These are phyloP conservation scores for Cetoscarus ocellatus DNA, from an alignment of 2,797 vertebrate species.

Conservation along the genomic window DNA sequence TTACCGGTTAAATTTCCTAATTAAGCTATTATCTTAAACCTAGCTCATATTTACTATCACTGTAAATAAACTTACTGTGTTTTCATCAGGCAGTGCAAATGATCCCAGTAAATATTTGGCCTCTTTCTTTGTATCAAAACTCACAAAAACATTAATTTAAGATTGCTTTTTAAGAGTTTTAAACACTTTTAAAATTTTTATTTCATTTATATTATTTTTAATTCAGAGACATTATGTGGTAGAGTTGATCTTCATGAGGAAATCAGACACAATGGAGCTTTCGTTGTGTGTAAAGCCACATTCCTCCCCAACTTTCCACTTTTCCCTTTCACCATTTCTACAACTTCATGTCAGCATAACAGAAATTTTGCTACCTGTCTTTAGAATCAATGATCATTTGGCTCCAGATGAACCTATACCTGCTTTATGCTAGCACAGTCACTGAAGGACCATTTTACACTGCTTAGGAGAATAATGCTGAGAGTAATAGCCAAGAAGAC, in stretches of 20 bases:
- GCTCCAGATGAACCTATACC: conserved; percentile 64
- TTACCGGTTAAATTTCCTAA: too few relatives aligned
- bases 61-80: too few relatives aligned
- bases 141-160: too few relatives aligned
- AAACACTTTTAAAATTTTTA: too few relatives aligned
- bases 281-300: conserved; percentile 61
- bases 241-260: conserved; percentile 65
- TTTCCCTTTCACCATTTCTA: conserved; percentile 17
- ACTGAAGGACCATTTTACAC: conserved; percentile 77
- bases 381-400: conserved; percentile 76
- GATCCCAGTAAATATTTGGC: too few relatives aligned
- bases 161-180: background rate
- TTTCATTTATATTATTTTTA: too few relatives aligned
- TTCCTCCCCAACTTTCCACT: conserved; percentile 36
- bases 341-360: conserved; percentile 71
- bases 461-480: conserved; percentile 66
- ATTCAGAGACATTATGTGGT: conserved; percentile 26
- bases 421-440: conserved; percentile 89
- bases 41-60: too few relatives aligned
- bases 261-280: conserved; percentile 59
- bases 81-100: too few relatives aligned
- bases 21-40: too few relatives aligned
- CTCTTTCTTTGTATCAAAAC: too few relatives aligned
- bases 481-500: conserved; percentile 68
- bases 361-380: conserved; percentile 54